Base-by-base conservation (phyloP, 92 coral and sea anemone species). In the Actinostola sp. region DNA sequence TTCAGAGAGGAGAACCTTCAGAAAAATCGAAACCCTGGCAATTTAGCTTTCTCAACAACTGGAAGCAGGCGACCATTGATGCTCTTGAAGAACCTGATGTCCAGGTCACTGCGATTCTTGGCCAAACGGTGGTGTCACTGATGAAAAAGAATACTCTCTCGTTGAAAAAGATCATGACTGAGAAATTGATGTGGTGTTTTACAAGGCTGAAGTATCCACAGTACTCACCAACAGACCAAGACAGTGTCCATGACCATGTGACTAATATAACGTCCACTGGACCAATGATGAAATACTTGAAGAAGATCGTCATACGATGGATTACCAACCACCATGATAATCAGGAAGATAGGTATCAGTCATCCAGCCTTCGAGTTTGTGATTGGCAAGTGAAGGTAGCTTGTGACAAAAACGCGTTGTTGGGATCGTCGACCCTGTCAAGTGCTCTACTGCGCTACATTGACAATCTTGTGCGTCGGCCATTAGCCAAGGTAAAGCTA, bases 131-230 rank as follows among this genome's bases (percentile, higher is more conserved):
- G 38, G 66, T 26, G 13, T 30, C 45, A 14, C 60, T 78, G 45
- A 41, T 78, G 64, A 45, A 78, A 19, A 38, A 62, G 0, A 24
- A 48, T 29, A 31, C 28, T 13, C 56, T 66, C 16, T 48, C 72
- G 43, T 23, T 71, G 49, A 52, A 17, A 31, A 50, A 75, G 63
- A 79, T 79, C 34, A 64, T 79, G 38, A 50, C 71, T 30, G 61
- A 52, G 13, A 65, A 79, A 67, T 30, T 79, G 72, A 54, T 69
- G 62, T 71, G 84, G 84, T 79, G 84, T 32, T 55, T 79, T 34
- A 79, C 78, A 29, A 57, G 78, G 32, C 67, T 79, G 17, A 79
- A 61, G 41, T 70, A 70, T 54, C 80, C 70, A 27, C 51, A 11
- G 36, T 14, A 33, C 52, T 57, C 63, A 7, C 30, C 31, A 10